A percentile compares a stretch with the other conserved stretches of the same genome.
Conservation (phyloP, 2,888 invertebrate species). For the Brachyptera putata region DNA sequence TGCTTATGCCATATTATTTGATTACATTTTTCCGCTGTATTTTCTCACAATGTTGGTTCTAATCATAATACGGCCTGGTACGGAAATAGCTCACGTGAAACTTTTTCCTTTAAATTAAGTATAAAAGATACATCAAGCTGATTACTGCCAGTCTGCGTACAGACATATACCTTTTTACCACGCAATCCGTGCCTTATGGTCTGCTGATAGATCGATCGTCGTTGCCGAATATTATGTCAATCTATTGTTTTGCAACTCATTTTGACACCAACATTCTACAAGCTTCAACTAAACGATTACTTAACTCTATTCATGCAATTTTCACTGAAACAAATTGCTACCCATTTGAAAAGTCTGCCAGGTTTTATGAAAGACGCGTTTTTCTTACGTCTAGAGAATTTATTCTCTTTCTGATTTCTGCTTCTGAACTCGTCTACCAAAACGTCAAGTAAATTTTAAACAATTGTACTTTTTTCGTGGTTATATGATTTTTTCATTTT, state of each 20-base stretch:
- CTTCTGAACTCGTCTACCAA: not conserved
- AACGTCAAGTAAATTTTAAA: constrained; percentile 4
- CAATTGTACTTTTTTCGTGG: constrained; percentile 14
- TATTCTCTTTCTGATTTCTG: constrained; percentile 4
- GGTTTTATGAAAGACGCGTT: constrained; percentile 5
- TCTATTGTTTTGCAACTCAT: not conserved
- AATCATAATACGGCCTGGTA: not conserved
- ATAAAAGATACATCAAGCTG: not conserved
- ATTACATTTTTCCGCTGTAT: too few relatives aligned
- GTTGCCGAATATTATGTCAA: constrained; percentile 5
- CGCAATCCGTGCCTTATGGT: not conserved
- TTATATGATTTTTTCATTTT: constrained; percentile 6
- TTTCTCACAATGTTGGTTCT: too few relatives aligned
- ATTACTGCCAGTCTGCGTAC: not conserved
- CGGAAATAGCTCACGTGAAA: not conserved
- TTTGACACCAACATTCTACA: not conserved
- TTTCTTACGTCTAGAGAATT: not conserved
- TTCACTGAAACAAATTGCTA: not conserved
- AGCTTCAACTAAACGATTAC: not conserved
- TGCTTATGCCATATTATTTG: too few relatives aligned
- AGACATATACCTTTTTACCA: not conserved
- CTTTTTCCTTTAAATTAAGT: not conserved
- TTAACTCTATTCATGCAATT: not conserved
- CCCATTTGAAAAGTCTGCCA: not conserved
- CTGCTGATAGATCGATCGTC: too few relatives aligned